phyloP scores from a whole-genome alignment of 2,113 vertebrate species.

The Pungitius pungitius region DNA sequence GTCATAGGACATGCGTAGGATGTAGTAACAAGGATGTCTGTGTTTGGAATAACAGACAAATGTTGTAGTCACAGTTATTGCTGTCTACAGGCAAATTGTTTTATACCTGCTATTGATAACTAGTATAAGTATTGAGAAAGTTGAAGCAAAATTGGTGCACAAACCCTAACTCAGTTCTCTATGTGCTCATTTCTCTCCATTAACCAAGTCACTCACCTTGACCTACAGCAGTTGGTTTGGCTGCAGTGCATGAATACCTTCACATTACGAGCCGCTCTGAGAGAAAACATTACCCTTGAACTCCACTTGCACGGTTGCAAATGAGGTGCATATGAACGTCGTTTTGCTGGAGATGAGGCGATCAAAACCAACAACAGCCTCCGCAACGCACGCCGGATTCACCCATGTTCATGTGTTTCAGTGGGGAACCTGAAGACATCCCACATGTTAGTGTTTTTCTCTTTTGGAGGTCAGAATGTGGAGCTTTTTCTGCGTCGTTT shows the following conservation, averaged over 20 bases:
- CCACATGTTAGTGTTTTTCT: background rate
- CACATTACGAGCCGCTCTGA: background rate
- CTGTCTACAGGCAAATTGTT: no score
- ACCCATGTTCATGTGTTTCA: background rate
- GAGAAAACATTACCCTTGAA: background rate
- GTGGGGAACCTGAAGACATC: background rate
- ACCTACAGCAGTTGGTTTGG: background rate
- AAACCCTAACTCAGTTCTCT: background rate
- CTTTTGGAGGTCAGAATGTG: conserved; percentile 27
- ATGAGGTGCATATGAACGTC: background rate
- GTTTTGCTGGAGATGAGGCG: background rate
- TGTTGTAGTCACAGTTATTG: no score
- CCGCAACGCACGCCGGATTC: background rate
- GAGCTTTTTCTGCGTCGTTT: conserved; percentile 7
- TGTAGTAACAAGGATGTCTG: no score
- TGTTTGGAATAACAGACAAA: no score
- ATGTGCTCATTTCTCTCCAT: no score
- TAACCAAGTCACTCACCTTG: background rate
- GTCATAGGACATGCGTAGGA: background rate
- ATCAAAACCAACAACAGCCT: background rate
- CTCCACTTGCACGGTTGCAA: background rate
- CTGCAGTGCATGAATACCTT: background rate
- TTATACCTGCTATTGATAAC: no score
- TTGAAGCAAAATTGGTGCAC: background rate
- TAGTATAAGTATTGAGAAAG: background rate